A percentile compares a stretch with the other conserved stretches of the same genome.
These are phyloP conservation scores for Sceloporus tristichus DNA, from an alignment of 2,113 vertebrate species.

Conservation along the genomic window DNA sequence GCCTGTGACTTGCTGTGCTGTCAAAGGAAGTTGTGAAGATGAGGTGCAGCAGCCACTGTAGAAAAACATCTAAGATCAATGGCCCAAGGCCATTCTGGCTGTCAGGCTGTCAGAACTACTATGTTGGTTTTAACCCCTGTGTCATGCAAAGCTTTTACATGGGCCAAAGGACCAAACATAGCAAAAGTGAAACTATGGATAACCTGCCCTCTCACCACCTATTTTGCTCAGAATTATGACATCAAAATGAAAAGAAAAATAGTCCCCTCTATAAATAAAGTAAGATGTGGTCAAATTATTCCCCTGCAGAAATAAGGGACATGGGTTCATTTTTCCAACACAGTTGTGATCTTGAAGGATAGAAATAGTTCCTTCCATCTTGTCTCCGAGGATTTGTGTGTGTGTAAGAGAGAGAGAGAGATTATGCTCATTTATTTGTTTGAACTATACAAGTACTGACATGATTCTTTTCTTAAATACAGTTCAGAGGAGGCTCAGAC, in stretches of 20 bases:
- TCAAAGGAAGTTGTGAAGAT: neutral
- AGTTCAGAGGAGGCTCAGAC: too few species aligned
- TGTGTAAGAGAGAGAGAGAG: neutral
- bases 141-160: neutral
- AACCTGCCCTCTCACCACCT: neutral
- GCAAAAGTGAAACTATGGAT: neutral
- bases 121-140: neutral
- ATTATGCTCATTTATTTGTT: neutral
- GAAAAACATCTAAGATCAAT: neutral
- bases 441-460: neutral
- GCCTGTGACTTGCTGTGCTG: neutral
- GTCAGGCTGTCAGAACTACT: neutral
- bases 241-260: neutral
- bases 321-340: neutral
- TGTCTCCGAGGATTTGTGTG: neutral
- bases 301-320: neutral
- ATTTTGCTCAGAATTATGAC: neutral
- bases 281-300: neutral
- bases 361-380: neutral
- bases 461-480: conserved; percentile 40
- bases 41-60: neutral
- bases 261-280: too few species aligned
- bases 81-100: neutral
- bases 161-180: neutral
- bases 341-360: neutral